Evolutionary conservation across 1,140 invertebrate genomes (phyloP).

Genomic region (Pemphigus obesinymphae): DNA sequence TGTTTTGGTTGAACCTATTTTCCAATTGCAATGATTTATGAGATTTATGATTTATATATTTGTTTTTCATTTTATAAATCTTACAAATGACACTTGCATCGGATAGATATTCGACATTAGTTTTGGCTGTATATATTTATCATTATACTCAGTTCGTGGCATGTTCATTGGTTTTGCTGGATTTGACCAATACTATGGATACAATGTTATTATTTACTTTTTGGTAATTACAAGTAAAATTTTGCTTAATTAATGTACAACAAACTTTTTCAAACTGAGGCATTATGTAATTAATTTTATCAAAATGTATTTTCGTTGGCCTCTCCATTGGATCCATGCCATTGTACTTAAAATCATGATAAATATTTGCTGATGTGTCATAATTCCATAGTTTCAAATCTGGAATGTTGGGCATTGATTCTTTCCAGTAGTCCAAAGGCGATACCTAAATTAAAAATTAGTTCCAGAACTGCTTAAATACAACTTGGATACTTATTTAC

Average conservation of each 20-base stretch:
- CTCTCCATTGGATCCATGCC: not conserved
- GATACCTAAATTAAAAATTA: not conserved
- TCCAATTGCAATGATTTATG: not conserved
- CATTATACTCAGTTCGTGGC: constrained; percentile 1
- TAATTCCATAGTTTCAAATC: constrained; percentile 19
- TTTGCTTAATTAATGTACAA: not conserved
- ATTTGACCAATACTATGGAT: not conserved
- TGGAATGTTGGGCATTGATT: not conserved
- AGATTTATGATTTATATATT: not conserved
- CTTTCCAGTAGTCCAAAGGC: not conserved
- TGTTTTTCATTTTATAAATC: not conserved
- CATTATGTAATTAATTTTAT: constrained; percentile 1
- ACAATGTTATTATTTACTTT: not conserved
- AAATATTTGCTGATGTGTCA: not conserved
- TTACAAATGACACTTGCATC: constrained; percentile 2
- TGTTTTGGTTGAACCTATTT: not conserved
- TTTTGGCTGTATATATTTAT: constrained; percentile 2
- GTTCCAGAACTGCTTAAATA: too few species aligned
- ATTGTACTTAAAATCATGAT: not conserved
- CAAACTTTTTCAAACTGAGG: constrained; percentile 15
- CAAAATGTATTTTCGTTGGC: not conserved
- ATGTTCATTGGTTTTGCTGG: constrained; percentile 7
- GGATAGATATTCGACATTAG: not conserved
- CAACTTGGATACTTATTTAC: too few species aligned
- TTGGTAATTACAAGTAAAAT: not conserved